phyloP scores from a whole-genome alignment of 2,888 invertebrate genomes.

The Ectemnius continuus region DNA sequence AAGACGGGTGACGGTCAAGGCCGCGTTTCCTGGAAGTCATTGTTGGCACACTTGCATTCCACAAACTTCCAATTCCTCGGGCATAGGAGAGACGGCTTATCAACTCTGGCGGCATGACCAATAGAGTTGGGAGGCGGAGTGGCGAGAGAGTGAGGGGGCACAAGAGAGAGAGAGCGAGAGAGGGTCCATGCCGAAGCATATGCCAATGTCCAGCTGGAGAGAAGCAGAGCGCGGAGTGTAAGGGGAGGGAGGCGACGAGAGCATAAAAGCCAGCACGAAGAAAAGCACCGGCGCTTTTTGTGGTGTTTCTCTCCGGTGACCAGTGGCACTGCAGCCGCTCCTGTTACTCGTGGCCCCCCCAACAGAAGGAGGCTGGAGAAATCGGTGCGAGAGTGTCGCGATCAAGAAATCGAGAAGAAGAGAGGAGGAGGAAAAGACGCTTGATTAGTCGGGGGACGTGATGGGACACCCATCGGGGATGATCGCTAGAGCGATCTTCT shows the following conservation, averaged over 20 bases:
- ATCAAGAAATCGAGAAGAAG: neutral
- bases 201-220: slow-evolving; percentile 49
- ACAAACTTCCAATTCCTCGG: no score
- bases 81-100: no score
- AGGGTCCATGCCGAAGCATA: slow-evolving; percentile 16
- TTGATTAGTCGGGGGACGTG: slow-evolving; percentile 42
- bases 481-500: slow-evolving; percentile 66
- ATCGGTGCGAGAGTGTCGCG: slow-evolving; percentile 51
- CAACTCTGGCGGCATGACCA: slow-evolving; percentile 29
- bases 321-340: slow-evolving; percentile 28
- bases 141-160: no score
- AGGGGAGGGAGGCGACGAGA: slow-evolving; percentile 71
- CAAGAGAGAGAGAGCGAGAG: no score
- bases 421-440: neutral
- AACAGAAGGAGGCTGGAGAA: slow-evolving; percentile 27
- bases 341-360: slow-evolving; percentile 46
- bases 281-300: slow-evolving; percentile 74
- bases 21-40: no score
- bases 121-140: slow-evolving; percentile 36
- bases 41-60: no score
- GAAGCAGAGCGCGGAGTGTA: slow-evolving; percentile 36
- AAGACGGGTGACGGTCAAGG: no score
- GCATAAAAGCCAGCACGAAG: slow-evolving; percentile 75
- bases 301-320: slow-evolving; percentile 62
- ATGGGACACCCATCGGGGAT: slow-evolving; percentile 74